Base-by-base conservation (phyloP, 2,113 vertebrate genomes). In the Podarcis cretensis region DNA sequence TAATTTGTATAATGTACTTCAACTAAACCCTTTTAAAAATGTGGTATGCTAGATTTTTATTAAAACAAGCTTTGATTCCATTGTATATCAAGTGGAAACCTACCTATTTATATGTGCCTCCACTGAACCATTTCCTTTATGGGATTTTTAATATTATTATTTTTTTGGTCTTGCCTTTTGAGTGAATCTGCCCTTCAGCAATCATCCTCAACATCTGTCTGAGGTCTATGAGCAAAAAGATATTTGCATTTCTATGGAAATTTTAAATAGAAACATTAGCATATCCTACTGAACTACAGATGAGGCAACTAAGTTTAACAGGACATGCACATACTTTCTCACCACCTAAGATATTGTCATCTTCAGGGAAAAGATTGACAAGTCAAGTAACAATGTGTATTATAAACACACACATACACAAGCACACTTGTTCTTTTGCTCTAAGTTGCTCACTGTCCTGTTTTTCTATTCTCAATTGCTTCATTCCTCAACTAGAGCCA, bases 121-220 rank as follows among this genome's bases (percentile, higher is more conserved):
- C 59, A 74, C 87, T 88, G 86, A 35, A 89, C 68, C 89, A 43
- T 83, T 63, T 88, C 43, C 89, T 81, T 93, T 40, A 81, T 81
- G 86, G 78, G 6, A 1, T 2, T 6, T 43, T 43, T 84, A 89
- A 43, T 43, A 8, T 43, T 43, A 35, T 37, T 37, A 2, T 89
- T 63, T 90, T 66, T 6, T 91, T 88, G 92, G 91, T 94, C 93
- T 86, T 91, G 92, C 63, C 92, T 95, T 93, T 90, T 65, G 85
- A 4, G 71, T 88, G 88, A 35, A 57, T 2, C 88, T 89, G 80
- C 90, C 91, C 90, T 93, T 89, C 90, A 91, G 89, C 92, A 93
- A 95, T 93, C 92, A 94, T 57, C 32, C 32, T 92, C 74, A 90
- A 76, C 84, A 94, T 92, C 87, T 93, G 74, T 81, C 78, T 89